Base-by-base conservation (phyloP, 2,113 vertebrate genomes). In the Nicator chloris region DNA sequence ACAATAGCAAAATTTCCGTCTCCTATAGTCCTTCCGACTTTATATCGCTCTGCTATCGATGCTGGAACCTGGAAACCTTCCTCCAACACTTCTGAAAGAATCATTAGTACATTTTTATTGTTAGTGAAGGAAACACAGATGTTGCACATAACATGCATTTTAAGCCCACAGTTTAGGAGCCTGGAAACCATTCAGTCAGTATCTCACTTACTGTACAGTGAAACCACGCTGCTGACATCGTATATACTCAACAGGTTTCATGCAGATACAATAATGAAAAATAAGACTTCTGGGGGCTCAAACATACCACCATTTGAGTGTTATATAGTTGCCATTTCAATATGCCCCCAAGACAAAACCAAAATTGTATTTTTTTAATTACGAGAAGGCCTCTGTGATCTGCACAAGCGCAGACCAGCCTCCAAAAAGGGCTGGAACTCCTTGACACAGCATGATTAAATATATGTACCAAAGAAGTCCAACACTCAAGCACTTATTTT, bases 1-100 rank as follows among this genome's bases (percentile, higher is more conserved):
- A 99, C 99, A 95, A 99, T 98, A 37, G 99, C 99, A 93, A 99
- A 99, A 98, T 99, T 99, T 68, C 99, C 99, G 3, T 99, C 99
- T 59, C 99, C 99, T 97, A 99, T 98, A 95, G 98, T 99, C 80
- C 98, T 98, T 70, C 99, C 99, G 85, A 99, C 99, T 98, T 99
- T 99, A 97, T 99, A 99, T 87, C 99, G 97, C 82, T 99, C 99
- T 44, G 98, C 98, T 95, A 99, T 99, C 39, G 99, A 98, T 50
- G 98, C 97, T 87, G 99, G 99, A 89, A 99, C 98, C 95, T 98
- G 97, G 96, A 98, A 98, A 83, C 95, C 97, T 96, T 99, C 99
- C 51, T 99, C 99, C 82, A 98, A 91, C 93, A 97, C 97, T 97
- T 99, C 99, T 97, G 98, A 98, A 98, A 98, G 96, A 98, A 97